Percentiles rank a stretch among this genome's conserved stretches.
phyloP scores from a whole-genome alignment of 2,113 vertebrate species.

The Pelobates fuscus region DNA sequence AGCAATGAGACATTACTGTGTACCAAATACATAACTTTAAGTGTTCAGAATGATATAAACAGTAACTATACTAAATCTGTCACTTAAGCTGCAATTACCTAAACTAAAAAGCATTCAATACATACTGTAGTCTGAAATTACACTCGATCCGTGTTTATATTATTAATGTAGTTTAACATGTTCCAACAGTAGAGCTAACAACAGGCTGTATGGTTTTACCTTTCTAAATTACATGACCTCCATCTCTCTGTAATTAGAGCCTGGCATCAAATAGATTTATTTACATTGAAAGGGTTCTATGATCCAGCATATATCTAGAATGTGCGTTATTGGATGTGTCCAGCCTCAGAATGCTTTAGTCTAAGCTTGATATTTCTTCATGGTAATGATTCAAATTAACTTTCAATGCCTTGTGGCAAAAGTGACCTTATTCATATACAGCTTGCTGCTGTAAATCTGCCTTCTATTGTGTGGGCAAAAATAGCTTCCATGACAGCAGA shows the following conservation, averaged over 20 bases:
- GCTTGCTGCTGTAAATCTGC: too few species aligned
- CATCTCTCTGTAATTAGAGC: conserved; percentile 26
- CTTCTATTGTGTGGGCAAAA: too few species aligned
- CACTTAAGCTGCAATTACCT: neutral
- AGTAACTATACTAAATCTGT: neutral
- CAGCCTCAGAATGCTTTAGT: too few species aligned
- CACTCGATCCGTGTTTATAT: neutral
- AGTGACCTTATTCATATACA: too few species aligned
- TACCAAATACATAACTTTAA: too few species aligned
- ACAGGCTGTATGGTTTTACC: conserved; percentile 3
- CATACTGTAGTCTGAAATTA: conserved; percentile 7
- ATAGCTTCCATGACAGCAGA: too few species aligned
- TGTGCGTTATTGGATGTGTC: too few species aligned
- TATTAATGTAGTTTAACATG: neutral
- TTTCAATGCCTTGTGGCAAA: too few species aligned
- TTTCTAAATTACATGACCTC: conserved; percentile 6
- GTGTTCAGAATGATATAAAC: conserved; percentile 3
- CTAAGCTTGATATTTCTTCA: too few species aligned
- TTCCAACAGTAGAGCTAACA: conserved; percentile 7
- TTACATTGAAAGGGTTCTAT: neutral
- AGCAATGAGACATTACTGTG: too few species aligned
- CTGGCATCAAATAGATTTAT: neutral
- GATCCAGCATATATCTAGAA: too few species aligned
- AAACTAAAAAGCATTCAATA: neutral
- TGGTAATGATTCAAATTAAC: too few species aligned